phyloP scores from a whole-genome alignment of 2,888 invertebrate species.

The Stenodera caucasica region DNA sequence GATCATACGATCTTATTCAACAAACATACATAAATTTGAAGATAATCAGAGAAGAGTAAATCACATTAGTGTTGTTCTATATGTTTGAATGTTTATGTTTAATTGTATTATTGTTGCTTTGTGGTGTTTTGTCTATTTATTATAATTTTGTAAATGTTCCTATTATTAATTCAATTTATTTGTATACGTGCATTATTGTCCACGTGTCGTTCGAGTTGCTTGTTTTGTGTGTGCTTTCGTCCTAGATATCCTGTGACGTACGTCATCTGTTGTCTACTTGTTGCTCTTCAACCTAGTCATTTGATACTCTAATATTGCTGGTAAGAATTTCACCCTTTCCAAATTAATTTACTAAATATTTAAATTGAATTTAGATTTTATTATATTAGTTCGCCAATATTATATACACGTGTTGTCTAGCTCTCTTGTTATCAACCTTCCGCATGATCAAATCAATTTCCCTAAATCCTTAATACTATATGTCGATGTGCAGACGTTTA shows the following conservation, averaged over 20 bases:
- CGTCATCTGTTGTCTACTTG: constrained; percentile 6
- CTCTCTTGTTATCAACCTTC: not conserved
- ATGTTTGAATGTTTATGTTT: not conserved
- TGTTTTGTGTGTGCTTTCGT: not conserved
- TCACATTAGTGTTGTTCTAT: not conserved
- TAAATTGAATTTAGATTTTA: too few species aligned
- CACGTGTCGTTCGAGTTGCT: not conserved
- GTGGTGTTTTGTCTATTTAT: not conserved
- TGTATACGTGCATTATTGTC: not conserved
- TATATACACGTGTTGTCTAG: too few species aligned
- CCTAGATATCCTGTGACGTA: not conserved
- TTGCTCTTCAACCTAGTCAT: not conserved
- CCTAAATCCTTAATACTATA: not conserved
- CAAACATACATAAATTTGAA: not conserved
- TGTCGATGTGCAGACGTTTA: too few species aligned
- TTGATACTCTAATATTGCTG: not conserved
- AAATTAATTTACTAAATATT: too few species aligned
- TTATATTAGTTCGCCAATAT: too few species aligned
- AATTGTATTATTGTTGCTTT: not conserved
- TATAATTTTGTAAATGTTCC: not conserved
- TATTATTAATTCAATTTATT: constrained; percentile 1
- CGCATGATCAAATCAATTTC: not conserved
- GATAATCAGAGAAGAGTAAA: not conserved
- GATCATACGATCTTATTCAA: not conserved
- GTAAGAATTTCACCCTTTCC: not conserved